phyloP scores from a whole-genome alignment of 2,113 vertebrate genomes.

The Heptranchias perlo region DNA sequence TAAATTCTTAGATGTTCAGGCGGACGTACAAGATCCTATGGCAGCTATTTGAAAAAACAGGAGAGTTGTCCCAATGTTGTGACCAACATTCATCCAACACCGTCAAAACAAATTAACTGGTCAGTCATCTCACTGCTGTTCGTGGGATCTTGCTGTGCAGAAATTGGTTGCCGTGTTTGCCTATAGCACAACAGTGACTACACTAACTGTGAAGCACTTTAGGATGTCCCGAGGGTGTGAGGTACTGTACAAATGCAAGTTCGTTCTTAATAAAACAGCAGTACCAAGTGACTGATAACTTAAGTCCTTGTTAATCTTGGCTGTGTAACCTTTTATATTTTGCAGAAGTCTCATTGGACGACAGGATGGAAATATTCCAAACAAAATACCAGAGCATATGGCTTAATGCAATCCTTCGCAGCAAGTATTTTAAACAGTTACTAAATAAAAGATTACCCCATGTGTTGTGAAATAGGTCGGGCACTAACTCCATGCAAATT shows the following conservation, averaged over 20 bases:
- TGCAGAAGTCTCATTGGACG: neutral
- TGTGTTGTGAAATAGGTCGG: neutral
- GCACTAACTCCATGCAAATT: neutral
- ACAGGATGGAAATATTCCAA: conserved; percentile 14
- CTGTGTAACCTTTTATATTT: neutral
- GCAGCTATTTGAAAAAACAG: neutral
- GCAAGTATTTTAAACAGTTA: neutral
- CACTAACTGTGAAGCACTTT: neutral
- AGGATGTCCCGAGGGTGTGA: neutral
- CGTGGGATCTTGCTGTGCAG: neutral
- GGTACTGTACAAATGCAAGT: neutral
- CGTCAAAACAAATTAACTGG: neutral
- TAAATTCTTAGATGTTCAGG: neutral
- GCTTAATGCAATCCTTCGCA: neutral
- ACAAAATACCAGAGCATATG: neutral
- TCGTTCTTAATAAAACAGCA: neutral
- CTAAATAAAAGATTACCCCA: neutral
- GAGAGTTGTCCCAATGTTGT: too few species aligned
- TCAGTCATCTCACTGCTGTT: neutral
- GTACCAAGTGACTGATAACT: neutral
- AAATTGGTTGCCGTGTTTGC: neutral
- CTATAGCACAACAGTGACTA: neutral
- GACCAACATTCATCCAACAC: neutral
- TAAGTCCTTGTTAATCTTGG: neutral
- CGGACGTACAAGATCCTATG: neutral